These are phyloP conservation scores for Arnoldichthys spilopterus DNA, from an alignment of 2,797 vertebrate species.

Conservation along the genomic window DNA sequence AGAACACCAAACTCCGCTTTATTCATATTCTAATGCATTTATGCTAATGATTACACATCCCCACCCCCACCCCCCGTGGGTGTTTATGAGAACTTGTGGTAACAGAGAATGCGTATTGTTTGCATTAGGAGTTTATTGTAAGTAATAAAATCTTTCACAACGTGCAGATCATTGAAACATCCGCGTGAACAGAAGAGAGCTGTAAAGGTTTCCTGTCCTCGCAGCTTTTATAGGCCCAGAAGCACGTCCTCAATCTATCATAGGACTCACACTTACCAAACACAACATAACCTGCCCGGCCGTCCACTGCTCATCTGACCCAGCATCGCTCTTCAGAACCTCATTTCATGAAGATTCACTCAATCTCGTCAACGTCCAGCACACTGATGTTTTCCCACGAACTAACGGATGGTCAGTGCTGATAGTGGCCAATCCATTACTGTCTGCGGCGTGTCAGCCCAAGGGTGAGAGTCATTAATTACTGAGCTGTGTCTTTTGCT, in stretches of 20 bases:
- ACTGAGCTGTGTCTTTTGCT: conserved; percentile 47
- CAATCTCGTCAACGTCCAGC: conserved; percentile 43
- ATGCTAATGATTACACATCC: conserved; percentile 52
- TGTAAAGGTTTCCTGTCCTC: background rate
- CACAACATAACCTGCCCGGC: conserved; percentile 9
- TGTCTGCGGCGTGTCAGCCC: conserved; percentile 56
- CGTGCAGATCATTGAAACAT: conserved; percentile 44
- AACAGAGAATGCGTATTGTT: conserved; percentile 45
- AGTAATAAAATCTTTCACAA: conserved; percentile 28
- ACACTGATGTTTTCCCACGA: conserved; percentile 57
- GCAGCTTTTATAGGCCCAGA: background rate
- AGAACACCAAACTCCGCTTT: conserved; percentile 46
- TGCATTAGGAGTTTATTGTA: conserved; percentile 29
- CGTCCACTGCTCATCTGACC: conserved; percentile 16
- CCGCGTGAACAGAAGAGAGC: conserved; percentile 16
- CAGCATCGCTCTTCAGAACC: conserved; percentile 32
- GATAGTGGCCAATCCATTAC: conserved; percentile 62
- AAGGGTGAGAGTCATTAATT: conserved; percentile 63
- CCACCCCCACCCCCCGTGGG: conserved; percentile 9
- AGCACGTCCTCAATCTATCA: background rate
- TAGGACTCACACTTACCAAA: conserved; percentile 9
- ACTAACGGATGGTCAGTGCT: conserved; percentile 59
- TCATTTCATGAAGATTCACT: conserved; percentile 48
- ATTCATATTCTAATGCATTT: conserved; percentile 64
- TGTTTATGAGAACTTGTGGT: conserved; percentile 44